Evolutionary conservation across 1,140 invertebrate genomes (phyloP), one percentile per base, ranked within the genome.

Genomic region (Drosophila kepulauana): DNA sequence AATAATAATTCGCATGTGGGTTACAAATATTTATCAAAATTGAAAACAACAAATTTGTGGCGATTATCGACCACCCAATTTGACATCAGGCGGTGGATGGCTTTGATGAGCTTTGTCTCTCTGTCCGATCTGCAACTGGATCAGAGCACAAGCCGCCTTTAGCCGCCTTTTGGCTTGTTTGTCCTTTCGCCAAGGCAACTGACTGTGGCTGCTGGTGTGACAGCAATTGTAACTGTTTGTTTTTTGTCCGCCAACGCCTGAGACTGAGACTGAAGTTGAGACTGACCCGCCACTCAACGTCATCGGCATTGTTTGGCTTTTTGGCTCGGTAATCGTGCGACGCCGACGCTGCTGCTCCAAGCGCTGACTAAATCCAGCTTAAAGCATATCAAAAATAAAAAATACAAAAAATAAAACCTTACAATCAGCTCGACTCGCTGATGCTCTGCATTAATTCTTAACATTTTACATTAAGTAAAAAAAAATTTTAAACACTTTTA

Each of bases 231-330:
- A 35, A 8, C n/a, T 52, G 30, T 46, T 28, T 48, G 30, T 66
- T 41, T 11, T 56, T 66, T 65, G 43, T 57, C 33, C 45, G 75
- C 68, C 72, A 75, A 75, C 72, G 51, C 54, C 67, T 66, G 56
- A 41, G 20, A 25, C 20, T 25, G 20, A 25, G 20, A 25, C 20
- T 25, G 20, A 25, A 25, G 20, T 25, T 25, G 20, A 25, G 20
- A 71, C 30, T 38, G 63, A 41, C 25, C 68, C 68, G 49, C 49
- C 68, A 71, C 59, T 71, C 68, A 74, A 77, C 58, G 75, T 74
- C 75, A 77, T 74, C 49, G 75, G 49, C 57, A 77, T 74, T 77
- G 75, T 74, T 70, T 70, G 75, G 62, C 48, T 58, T 58, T 16
- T 43, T 41, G 38, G 48, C 41, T 72, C 43, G 57, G 57, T 73